These are phyloP conservation scores for Stratiomys singularior DNA, from an alignment of 2,888 invertebrate species.

Conservation along the genomic window DNA sequence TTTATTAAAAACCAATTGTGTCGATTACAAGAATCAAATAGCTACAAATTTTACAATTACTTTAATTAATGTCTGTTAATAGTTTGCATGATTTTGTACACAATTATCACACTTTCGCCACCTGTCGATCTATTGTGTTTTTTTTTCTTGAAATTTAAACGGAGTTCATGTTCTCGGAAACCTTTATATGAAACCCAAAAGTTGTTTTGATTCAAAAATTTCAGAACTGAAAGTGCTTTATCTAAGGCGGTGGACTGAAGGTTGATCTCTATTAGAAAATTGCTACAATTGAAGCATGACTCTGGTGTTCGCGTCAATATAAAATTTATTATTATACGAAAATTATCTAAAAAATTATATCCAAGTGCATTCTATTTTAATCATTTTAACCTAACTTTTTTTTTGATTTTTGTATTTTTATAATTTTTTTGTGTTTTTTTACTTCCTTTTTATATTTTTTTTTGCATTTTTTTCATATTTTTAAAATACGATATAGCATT, in stretches of 20 bases:
- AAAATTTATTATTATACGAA: slow-evolving; percentile 3
- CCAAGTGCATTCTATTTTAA: slow-evolving; percentile 16
- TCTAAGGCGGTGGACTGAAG: background rate
- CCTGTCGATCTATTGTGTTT: slow-evolving; percentile 1
- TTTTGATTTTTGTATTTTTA: slow-evolving; percentile 42
- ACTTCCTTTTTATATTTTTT: slow-evolving; percentile 50
- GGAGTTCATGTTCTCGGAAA: too few species aligned
- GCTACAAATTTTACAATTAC: background rate
- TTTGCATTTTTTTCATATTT: slow-evolving; percentile 50
- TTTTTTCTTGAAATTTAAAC: background rate
- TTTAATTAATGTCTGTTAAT: background rate
- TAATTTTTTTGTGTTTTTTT: slow-evolving; percentile 44
- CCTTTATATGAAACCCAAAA: too few species aligned
- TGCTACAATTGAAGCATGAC: background rate
- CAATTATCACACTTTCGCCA: slow-evolving; percentile 11
- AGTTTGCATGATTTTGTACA: slow-evolving; percentile 18
- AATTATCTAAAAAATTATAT: slow-evolving; percentile 6
- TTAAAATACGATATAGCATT: slow-evolving; percentile 54
- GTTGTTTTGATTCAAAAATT: background rate
- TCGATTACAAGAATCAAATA: too few species aligned
- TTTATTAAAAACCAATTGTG: background rate
- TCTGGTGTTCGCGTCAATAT: background rate
- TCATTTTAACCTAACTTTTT: slow-evolving; percentile 12
- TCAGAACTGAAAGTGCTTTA: background rate
- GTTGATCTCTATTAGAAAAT: background rate